phyloP scores from a whole-genome alignment of 2,113 vertebrate genomes.

The Alexandromys fortis region DNA sequence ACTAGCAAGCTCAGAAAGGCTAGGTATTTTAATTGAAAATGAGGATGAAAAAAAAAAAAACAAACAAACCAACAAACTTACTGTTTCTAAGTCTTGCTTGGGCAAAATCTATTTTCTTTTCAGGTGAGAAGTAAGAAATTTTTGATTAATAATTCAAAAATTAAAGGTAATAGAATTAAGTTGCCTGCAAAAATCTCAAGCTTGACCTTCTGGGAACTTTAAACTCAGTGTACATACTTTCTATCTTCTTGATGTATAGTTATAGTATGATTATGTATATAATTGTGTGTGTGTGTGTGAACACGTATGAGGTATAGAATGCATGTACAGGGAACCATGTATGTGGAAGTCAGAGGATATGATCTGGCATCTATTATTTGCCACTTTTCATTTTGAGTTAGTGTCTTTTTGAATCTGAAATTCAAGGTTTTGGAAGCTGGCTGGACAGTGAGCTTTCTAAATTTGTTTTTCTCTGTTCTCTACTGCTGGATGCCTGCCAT shows the following conservation, averaged over 20 bases:
- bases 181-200: not conserved
- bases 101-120: not conserved
- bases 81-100: not conserved
- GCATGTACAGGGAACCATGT: too few species aligned
- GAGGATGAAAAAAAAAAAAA: not conserved
- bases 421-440: not conserved
- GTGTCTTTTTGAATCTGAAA: not conserved
- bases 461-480: not conserved
- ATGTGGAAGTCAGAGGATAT: too few species aligned
- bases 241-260: not conserved
- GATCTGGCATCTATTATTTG: not conserved
- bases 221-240: not conserved
- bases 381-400: not conserved
- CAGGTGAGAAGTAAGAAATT: not conserved
- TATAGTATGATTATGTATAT: not conserved
- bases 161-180: not conserved
- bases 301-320: not conserved
- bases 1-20: not conserved
- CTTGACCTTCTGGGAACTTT: not conserved
- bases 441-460: not conserved
- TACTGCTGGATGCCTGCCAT: not conserved
- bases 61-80: too few species aligned
- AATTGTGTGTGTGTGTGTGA: not conserved
- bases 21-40: not conserved
- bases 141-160: conserved; percentile 8